A percentile compares a stretch with the other conserved stretches of the same genome.
These are phyloP conservation scores for Himalopsyche anomala DNA, from an alignment of 2,888 invertebrate species.

Conservation along the genomic window DNA sequence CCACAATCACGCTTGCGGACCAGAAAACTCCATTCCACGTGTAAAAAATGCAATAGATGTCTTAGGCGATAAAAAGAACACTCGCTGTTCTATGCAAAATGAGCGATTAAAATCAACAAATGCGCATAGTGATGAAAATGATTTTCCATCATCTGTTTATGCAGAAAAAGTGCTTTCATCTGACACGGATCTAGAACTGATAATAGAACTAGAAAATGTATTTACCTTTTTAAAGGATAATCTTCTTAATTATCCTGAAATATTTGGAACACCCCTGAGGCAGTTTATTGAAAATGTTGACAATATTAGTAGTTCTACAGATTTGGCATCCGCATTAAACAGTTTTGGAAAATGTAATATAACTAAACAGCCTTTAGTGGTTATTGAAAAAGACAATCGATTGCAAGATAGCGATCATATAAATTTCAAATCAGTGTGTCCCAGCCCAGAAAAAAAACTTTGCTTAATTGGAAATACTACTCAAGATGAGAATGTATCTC, in stretches of 20 bases:
- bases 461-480: too few species aligned
- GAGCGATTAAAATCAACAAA: not conserved
- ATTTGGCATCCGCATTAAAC: not conserved
- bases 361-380: not conserved
- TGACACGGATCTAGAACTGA: not conserved
- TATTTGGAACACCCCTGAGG: not conserved
- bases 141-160: not conserved
- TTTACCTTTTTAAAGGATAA: not conserved
- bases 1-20: not conserved
- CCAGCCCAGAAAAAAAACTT: too few species aligned
- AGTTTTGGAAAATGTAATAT: constrained; percentile 17
- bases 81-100: too few species aligned
- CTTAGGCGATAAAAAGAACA: not conserved
- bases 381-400: constrained; percentile 8
- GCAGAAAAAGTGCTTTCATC: not conserved
- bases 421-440: too few species aligned
- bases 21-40: not conserved
- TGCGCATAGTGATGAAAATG: not conserved
- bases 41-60: not conserved
- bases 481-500: too few species aligned
- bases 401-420: not conserved
- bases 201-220: constrained; percentile 27
- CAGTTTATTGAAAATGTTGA: constrained; percentile 25
- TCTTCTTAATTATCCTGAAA: constrained; percentile 4
- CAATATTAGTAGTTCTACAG: not conserved